Evolutionary conservation across 2,888 invertebrate species (phyloP), one percentile per base, ranked within the genome.

Genomic region (Callimorpha dominula): DNA sequence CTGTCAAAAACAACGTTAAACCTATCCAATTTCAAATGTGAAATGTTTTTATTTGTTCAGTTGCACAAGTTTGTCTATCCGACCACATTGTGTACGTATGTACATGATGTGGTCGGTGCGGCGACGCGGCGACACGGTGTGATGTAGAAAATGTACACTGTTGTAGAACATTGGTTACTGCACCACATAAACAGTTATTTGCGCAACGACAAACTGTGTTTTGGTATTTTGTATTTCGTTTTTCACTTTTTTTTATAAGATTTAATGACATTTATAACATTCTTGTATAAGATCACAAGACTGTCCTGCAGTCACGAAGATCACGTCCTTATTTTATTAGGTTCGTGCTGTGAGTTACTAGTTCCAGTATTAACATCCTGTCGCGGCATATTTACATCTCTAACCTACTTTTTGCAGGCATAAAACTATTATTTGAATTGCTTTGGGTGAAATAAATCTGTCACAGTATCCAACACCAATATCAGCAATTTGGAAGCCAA

Each of bases 1-100:
- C 54, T n/a, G n/a, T 54, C n/a, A 8, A 54, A 54, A 54, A n/a
- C 54, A 54, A 54, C 54, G n/a, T n/a, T 54, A n/a, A 54, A 54
- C 54, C 54, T 12, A 31, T 20, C 20, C 20, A 20, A 57, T 57
- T 31, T 57, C 20, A 20, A 31, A 57, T 20, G 57, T 57, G 54
- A 57, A 57, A 20, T 20, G n/a, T 57, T 57, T 20, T 57, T 57
- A 20, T 57, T 57, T 57, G 4, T 57, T 12, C 20, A 57, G 2
- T 20, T 57, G 57, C 12, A 11, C 0, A 12, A 31, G 20, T 57
- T 57, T 57, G 31, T 20, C 20, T 57, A 20, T 0, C 11, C n/a
- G 17, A 31, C 31, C 31, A 31, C 31, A 31, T 31, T 31, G 31
- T 31, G 31, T 31, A 31, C 31, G 2, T 31, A 31, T 31, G 31